Evolutionary conservation across 2,113 vertebrate species (phyloP).

Genomic region (Antigone vipio): DNA sequence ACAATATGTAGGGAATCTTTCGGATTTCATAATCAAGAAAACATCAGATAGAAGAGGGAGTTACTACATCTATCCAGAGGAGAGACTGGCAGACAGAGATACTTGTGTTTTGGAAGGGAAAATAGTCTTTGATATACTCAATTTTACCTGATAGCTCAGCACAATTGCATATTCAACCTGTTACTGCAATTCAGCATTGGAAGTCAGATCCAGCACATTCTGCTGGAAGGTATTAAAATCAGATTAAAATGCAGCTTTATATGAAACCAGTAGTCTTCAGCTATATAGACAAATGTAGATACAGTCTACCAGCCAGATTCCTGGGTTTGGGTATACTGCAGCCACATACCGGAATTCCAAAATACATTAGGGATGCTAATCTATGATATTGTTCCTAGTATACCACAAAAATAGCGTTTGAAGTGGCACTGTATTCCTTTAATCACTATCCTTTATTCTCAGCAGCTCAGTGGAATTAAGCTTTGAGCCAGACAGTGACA

Average conservation of each 20-base stretch:
- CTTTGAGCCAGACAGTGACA: not conserved
- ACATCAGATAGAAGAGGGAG: not conserved
- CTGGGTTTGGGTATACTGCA: not conserved
- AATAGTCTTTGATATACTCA: not conserved
- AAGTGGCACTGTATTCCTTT: not conserved
- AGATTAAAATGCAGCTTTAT: not conserved
- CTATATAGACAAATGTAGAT: not conserved
- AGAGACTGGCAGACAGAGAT: not conserved
- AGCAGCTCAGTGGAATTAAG: slow-evolving; percentile 13
- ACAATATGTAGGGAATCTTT: not conserved
- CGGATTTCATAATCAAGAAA: not conserved
- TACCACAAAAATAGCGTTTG: not conserved
- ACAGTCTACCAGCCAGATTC: not conserved
- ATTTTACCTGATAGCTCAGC: not conserved
- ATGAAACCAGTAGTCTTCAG: not conserved
- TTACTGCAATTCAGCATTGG: not conserved
- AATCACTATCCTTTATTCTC: slow-evolving; percentile 6
- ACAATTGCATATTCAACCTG: not conserved
- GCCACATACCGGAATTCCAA: not conserved
- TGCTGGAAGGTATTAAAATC: not conserved
- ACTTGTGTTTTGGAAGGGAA: not conserved
- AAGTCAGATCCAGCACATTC: not conserved
- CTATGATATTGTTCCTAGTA: not conserved
- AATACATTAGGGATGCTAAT: not conserved
- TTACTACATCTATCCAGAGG: not conserved